Base-by-base conservation (phyloP, 2,888 invertebrate species). In the Lithophane ornitopus region DNA sequence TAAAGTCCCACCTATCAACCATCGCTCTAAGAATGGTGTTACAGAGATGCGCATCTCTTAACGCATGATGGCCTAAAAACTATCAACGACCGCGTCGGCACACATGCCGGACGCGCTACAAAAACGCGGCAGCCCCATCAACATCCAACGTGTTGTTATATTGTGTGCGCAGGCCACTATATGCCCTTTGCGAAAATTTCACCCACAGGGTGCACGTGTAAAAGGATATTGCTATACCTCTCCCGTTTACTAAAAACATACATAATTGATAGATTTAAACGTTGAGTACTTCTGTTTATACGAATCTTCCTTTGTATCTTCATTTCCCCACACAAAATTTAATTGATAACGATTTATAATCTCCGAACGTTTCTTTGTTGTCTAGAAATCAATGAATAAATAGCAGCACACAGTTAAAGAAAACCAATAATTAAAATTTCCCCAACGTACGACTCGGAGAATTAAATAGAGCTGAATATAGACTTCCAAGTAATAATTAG, bases 401-500 rank as follows among this genome's bases (percentile, higher is more conserved):
- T 63, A 65, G 56, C 46, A 74, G 54, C 11, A 59, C 54, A 74
- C 26, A 66, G n/a, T 59, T 69, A 80, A 69, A 74, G 49, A 19
- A 80, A 81, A 75, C 63, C 66, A 65, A 85, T 73, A 74, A 87
- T 88, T 84, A 74, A 80, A 84, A 85, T 82, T 87, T 75, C 52
- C 44, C 26, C 67, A 72, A 56, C 88, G 87, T 88, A 71, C 82
- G 65, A 74, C 71, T 76, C 46, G 78, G 80, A 78, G 84, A 92
- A 90, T 91, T 90, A 90, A 91, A 91, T 90, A 89, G 90, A 90
- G 88, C 89, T 89, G 89, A 91, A 92, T 91, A 91, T 88, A 88
- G 89, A 87, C 86, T 90, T 90, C 89, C 84, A 90, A 91, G 92
- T 90, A 93, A 93, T 93, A 95, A 95, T 95, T 95, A 95, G 92